Base-by-base conservation (phyloP, 2,888 invertebrate genomes). In the Drosophila birchii region DNA sequence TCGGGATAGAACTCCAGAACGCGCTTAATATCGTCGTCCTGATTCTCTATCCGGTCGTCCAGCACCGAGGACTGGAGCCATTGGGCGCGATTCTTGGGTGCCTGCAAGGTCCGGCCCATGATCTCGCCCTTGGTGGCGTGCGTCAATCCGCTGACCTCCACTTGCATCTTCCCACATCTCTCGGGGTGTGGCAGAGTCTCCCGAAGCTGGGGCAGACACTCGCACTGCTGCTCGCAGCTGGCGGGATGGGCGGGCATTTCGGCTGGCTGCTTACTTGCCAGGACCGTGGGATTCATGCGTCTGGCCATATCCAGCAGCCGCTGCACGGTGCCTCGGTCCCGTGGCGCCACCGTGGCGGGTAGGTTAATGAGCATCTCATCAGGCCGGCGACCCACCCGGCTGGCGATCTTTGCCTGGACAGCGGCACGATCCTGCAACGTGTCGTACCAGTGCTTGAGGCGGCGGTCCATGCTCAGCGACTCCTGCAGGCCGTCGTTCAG, bases 71-170 rank as follows among this genome's bases (percentile, higher is more conserved):
- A 91, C 8, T 78, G 74, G 0, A 86, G 5, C 90, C 91, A 91
- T 34, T 45, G 39, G 7, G 6, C 3, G 1, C 12, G 29, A 0
- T 20, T 18, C 0, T 0, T 7, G 0, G 7, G 18, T 0, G 2
- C 12, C 2, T 1, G 16, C 8, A 9, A 1, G 3, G 23, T 1
- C 20, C 5, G 26, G 12, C 70, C 74, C 53, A 57, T 23, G 12
- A 90, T 69, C 68, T 91, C 91, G n/a, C 34, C 38, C 20, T 75
- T 80, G 0, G 76, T 71, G 3, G 74, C 18, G 0, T 54, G 43
- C 5, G 88, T 75, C 3, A 91, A 57, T 0, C 91, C 91, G n/a
- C 59, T 64, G n/a, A 91, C 80, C 70, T 91, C 90, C 2, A 90
- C 20, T 5, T n/a, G 12, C 2, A 16, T 32, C 0, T 12, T 8